Evolutionary conservation across 2,797 vertebrate species (phyloP), one percentile per base, ranked within the genome.

Genomic region (Manis crassicaudata): DNA sequence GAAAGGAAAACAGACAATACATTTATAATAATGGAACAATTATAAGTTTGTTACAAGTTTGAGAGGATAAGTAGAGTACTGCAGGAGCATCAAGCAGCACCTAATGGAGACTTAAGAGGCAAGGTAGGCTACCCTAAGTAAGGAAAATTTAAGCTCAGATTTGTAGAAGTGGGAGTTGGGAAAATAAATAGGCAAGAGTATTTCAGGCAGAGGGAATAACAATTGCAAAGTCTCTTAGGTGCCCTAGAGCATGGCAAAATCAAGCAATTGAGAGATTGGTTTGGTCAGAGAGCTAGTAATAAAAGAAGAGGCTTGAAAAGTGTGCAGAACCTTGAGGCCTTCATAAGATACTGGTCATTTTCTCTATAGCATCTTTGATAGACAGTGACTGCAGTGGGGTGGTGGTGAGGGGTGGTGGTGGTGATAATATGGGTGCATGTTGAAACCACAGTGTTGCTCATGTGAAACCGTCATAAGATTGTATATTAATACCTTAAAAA

Each of bases 231-330:
- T 92, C 63, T 65, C 5, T 62, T 90, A 67, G 46, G 35, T 94
- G 27, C 46, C 56, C 23, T 63, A 87, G 50, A 93, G 12, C 5
- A n/a, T 73, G 80, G 73, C 46, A 81, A 46, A 50, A 89, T 95
- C n/a, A 96, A 35, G 90, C 93, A 85, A 37, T 83, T 93, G 80
- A 77, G 29, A 96, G 32, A 62, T 16, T 88, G n/a, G 25, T 76
- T 43, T 92, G 40, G 27, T 87, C 13, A 27, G 73, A 85, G 50
- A 93, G 32, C n/a, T n/a, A 56, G n/a, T 84, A 65, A n/a, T 63
- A 37, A 68, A 88, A 80, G 60, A 88, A 75, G 73, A 90, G 76
- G 13, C 37, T 87, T 90, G 65, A 62, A 29, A 79, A 35, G 13
- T 88, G 18, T 93, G 21, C 58, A 68, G 67, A 93, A 7, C 62